These are phyloP conservation scores for Trinectes maculatus DNA, from an alignment of 2,113 vertebrate genomes.

Conservation along the genomic window DNA sequence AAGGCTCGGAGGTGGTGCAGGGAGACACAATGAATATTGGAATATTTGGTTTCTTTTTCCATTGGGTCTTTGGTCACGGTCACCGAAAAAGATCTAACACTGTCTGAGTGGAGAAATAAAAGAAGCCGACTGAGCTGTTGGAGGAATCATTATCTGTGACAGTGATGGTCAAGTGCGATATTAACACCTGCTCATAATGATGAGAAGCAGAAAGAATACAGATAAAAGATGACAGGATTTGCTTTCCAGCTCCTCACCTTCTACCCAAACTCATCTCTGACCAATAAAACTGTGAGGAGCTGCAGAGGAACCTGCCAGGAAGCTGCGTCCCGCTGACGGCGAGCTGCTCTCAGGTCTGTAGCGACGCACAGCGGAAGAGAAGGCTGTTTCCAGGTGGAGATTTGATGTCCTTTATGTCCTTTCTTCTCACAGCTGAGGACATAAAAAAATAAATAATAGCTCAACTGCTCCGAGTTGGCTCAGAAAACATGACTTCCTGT, in stretches of 20 bases:
- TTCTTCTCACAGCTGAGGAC: conserved; percentile 6
- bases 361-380: not conserved
- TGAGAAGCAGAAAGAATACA: not conserved
- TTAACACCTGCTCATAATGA: too few relatives aligned
- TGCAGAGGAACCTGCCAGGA: conserved; percentile 16
- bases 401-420: conserved; percentile 43
- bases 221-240: not conserved
- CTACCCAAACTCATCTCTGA: conserved; percentile 25
- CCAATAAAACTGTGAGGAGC: conserved; percentile 42
- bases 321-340: not conserved
- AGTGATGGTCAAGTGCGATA: too few relatives aligned
- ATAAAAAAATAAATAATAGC: conserved; percentile 50
- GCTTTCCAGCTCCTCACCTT: too few relatives aligned
- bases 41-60: too few relatives aligned
- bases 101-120: too few relatives aligned
- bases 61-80: too few relatives aligned
- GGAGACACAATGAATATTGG: too few relatives aligned
- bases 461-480: conserved; percentile 30
- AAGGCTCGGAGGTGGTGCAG: too few relatives aligned
- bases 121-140: too few relatives aligned
- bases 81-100: too few relatives aligned
- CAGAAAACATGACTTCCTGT: conserved; percentile 71
- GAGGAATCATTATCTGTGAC: too few relatives aligned
- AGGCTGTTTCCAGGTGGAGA: conserved; percentile 22
- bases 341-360: conserved; percentile 12